Conservation (phyloP, 2,113 vertebrate species). For the Toxotes jaculatrix region DNA sequence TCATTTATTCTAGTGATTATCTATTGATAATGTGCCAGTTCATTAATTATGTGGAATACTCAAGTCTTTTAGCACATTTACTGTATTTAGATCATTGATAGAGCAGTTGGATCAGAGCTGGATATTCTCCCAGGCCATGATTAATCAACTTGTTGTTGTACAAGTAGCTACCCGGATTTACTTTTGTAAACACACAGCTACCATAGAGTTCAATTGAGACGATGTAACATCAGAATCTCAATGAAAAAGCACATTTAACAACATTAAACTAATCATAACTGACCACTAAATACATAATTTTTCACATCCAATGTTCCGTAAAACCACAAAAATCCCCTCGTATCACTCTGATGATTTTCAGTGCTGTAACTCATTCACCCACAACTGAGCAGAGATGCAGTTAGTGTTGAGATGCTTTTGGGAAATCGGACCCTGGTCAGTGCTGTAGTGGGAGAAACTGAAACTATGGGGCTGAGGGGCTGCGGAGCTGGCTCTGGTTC, state of each 20-base stretch:
- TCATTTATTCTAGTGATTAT: conserved; percentile 37
- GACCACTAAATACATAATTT: conserved; percentile 12
- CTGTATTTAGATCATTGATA: conserved; percentile 62
- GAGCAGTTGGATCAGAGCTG: conserved; percentile 48
- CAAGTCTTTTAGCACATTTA: conserved; percentile 56
- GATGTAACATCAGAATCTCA: background rate
- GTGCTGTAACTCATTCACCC: conserved; percentile 31
- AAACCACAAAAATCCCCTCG: conserved; percentile 36
- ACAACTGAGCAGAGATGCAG: conserved; percentile 47
- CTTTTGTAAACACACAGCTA: conserved; percentile 21
- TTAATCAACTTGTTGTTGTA: conserved; percentile 42
- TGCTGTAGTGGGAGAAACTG: conserved; percentile 71
- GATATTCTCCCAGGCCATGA: conserved; percentile 42
- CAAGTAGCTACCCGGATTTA: conserved; percentile 34
- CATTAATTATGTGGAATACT: conserved; percentile 54
- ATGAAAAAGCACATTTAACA: conserved; percentile 21
- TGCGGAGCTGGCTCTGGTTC: conserved; percentile 85
- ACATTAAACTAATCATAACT: conserved; percentile 29
- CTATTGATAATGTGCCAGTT: conserved; percentile 60
- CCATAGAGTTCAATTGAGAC: background rate
- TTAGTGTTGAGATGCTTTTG: conserved; percentile 62
- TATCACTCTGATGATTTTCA: conserved; percentile 45
- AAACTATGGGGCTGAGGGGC: conserved; percentile 75
- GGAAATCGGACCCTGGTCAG: conserved; percentile 78
- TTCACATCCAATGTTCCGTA: conserved; percentile 30